These are phyloP conservation scores for Tipula vernalis DNA, from an alignment of 2,888 invertebrate species.

Conservation along the genomic window DNA sequence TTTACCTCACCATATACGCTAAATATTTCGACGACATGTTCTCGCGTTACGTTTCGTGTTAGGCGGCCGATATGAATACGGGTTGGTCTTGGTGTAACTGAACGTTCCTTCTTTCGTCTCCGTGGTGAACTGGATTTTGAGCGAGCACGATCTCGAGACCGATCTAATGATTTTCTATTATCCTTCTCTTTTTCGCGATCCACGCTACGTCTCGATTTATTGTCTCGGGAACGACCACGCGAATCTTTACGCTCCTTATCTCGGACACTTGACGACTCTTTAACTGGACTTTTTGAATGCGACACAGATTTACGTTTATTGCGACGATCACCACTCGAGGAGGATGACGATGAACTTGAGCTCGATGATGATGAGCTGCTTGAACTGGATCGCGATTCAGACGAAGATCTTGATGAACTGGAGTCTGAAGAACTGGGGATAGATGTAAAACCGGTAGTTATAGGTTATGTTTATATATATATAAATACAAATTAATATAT, in stretches of 20 bases:
- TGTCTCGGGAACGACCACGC: conserved; percentile 16
- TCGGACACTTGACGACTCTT: conserved; percentile 29
- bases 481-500: not conserved
- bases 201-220: conserved; percentile 14
- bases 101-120: conserved; percentile 62
- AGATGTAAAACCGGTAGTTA: not conserved
- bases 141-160: conserved; percentile 23
- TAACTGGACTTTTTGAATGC: conserved; percentile 35
- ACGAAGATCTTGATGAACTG: conserved; percentile 67
- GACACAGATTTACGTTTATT: conserved; percentile 44
- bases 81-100: conserved; percentile 80
- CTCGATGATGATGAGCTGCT: conserved; percentile 44
- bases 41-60: conserved; percentile 84
- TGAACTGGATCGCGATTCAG: conserved; percentile 66
- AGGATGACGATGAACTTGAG: conserved; percentile 49
- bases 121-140: conserved; percentile 44
- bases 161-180: conserved; percentile 20
- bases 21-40: conserved; percentile 85
- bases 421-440: conserved; percentile 58
- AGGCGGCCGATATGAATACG: conserved; percentile 90
- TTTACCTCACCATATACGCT: conserved; percentile 78
- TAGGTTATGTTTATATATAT: not conserved
- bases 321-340: conserved; percentile 51
- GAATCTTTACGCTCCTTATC: conserved; percentile 33
- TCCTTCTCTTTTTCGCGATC: conserved; percentile 17